Percentiles rank a stretch among this genome's conserved stretches.
These are phyloP conservation scores for Acanthurus leucopareius DNA, from an alignment of 2,797 vertebrate genomes.

Conservation along the genomic window DNA sequence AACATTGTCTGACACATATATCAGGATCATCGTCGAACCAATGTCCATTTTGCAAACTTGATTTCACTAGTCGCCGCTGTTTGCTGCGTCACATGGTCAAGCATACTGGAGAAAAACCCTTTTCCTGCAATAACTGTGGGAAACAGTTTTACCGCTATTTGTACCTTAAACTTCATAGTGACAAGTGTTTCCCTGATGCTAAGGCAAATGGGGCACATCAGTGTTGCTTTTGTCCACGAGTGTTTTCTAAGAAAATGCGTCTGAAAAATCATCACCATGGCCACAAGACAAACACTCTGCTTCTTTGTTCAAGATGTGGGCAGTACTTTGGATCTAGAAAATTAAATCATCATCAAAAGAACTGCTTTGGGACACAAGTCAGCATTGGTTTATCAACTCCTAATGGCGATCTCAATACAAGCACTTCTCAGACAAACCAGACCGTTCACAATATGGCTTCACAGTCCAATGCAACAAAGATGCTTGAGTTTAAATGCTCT, in stretches of 20 bases:
- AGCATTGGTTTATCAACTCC: neutral
- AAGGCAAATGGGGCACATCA: constrained; percentile 22
- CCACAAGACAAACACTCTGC: constrained; percentile 76
- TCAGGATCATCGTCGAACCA: constrained; percentile 61
- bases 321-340: constrained; percentile 78
- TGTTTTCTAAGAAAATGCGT: constrained; percentile 68
- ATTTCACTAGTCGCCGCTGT: constrained; percentile 65
- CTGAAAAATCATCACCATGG: constrained; percentile 71
- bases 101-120: constrained; percentile 83
- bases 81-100: constrained; percentile 81
- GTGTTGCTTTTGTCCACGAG: constrained; percentile 80
- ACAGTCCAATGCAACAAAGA: constrained; percentile 11
- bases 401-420: neutral
- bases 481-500: constrained; percentile 71
- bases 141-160: constrained; percentile 75
- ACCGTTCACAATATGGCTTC: constrained; percentile 8
- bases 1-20: constrained; percentile 82
- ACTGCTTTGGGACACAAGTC: constrained; percentile 49
- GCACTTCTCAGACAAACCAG: neutral
- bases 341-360: constrained; percentile 70
- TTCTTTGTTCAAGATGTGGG: constrained; percentile 77
- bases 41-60: constrained; percentile 84
- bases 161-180: constrained; percentile 70
- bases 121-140: constrained; percentile 80
- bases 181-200: constrained; percentile 64